A percentile compares a stretch with the other conserved stretches of the same genome.
phyloP scores from a whole-genome alignment of 2,888 invertebrate species.

The Hemithea aestivaria region DNA sequence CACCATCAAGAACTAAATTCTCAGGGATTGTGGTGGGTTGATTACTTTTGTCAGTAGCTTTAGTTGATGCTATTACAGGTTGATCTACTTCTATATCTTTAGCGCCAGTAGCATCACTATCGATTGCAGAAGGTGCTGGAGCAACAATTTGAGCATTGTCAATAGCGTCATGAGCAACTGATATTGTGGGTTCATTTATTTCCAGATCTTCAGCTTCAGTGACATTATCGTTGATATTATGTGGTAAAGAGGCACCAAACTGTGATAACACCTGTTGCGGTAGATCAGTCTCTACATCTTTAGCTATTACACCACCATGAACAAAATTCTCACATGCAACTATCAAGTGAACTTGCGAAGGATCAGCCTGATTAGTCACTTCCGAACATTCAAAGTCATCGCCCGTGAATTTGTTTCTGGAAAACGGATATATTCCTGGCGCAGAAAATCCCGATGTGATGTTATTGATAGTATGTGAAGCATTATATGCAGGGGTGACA shows the following conservation, averaged over 20 bases:
- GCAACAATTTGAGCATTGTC: neutral
- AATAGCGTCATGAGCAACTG: constrained; percentile 2
- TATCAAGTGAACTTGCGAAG: constrained; percentile 5
- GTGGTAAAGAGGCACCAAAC: neutral
- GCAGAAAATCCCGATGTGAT: constrained; percentile 10
- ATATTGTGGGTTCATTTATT: neutral
- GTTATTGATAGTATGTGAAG: constrained; percentile 11
- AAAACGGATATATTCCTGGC: constrained; percentile 14
- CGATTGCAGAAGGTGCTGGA: neutral
- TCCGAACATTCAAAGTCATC: constrained; percentile 11
- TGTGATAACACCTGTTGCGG: too few species aligned
- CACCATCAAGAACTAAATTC: neutral
- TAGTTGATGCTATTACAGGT: neutral
- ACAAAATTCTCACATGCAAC: constrained; percentile 6
- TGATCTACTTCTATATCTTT: constrained; percentile 3
- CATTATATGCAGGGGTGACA: constrained; percentile 19
- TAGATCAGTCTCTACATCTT: neutral
- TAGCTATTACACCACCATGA: neutral
- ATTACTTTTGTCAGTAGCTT: constrained; percentile 3
- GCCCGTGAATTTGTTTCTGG: constrained; percentile 6
- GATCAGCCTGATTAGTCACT: constrained; percentile 9
- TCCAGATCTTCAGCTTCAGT: constrained; percentile 14
- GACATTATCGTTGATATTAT: constrained; percentile 7
- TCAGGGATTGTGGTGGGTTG: too few species aligned
- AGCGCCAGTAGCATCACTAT: neutral